These are phyloP conservation scores for Unio delphinus DNA, from an alignment of 2,888 invertebrate genomes.

Conservation along the genomic window DNA sequence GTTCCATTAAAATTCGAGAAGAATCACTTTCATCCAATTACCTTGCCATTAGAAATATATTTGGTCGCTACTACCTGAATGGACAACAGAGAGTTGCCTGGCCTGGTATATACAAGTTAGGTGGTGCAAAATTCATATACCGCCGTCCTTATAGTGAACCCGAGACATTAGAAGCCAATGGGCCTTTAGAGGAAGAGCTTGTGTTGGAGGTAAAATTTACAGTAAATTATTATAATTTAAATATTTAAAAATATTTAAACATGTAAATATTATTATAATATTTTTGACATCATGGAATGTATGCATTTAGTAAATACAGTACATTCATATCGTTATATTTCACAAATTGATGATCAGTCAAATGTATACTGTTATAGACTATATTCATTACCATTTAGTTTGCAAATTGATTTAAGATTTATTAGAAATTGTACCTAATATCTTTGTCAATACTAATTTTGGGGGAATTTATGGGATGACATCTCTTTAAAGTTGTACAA, in stretches of 20 bases:
- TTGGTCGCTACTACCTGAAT: constrained; percentile 91
- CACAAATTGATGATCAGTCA: too few species aligned
- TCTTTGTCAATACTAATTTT: too few species aligned
- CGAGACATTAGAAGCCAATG: constrained; percentile 87
- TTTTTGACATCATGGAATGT: not conserved
- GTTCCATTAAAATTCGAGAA: constrained; percentile 79
- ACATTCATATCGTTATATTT: too few species aligned
- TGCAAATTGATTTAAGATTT: too few species aligned
- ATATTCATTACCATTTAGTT: too few species aligned
- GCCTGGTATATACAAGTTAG: constrained; percentile 85
- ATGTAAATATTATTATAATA: not conserved
- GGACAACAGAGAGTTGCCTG: constrained; percentile 96
- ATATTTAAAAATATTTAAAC: too few species aligned
- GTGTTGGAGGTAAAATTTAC: constrained; percentile 82
- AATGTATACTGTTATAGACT: too few species aligned
- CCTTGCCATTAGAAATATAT: constrained; percentile 87
- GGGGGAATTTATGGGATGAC: too few species aligned
- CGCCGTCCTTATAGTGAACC: constrained; percentile 79
- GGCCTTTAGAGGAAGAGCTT: constrained; percentile 90
- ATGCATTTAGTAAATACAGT: not conserved
- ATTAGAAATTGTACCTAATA: too few species aligned
- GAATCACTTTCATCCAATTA: constrained; percentile 89
- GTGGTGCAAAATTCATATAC: constrained; percentile 91
- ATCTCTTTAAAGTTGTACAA: too few species aligned
- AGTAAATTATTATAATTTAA: not conserved